Base-by-base conservation (phyloP, 2,797 vertebrate species). In the Mionectes olivaceus region DNA sequence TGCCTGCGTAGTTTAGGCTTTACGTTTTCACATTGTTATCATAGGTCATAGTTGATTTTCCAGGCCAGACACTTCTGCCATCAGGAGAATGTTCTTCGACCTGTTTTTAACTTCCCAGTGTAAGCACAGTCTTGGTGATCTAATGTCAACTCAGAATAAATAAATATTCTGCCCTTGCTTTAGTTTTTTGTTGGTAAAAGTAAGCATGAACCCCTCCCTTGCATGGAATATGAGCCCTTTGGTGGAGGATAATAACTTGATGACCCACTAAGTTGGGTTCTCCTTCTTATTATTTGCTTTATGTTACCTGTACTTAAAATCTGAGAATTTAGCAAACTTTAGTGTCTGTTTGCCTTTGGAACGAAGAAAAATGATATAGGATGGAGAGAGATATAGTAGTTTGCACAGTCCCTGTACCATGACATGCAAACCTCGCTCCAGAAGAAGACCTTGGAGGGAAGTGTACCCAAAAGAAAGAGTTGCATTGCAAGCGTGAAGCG, bases 391-490 rank as follows among this genome's bases (percentile, higher is more conserved):
- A 28, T 5, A 21, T 0, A 25, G 9, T 10, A 30, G 5, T 7
- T 24, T 52, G 14, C 27, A 46, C 21, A 46, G 30, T 4, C 7
- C 21, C 8, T 78, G 2, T 56, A 19, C 30, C 5, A 11, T 37
- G 24, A 35, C 19, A 3, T 33, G 21, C 23, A 70, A 83, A n/a
- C 47, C 44, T 37, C 56, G 13, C n/a, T 74, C 28, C 32, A 52
- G 74, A 87, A 69, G 27, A 37, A 17, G 33, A 2, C 44, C 21
- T 60, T 16, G 21, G 24, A 60, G 37, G 22, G 21, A 86, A 88
- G 7, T 0, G 1, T 11, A 7, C 10, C 19, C 49, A 43, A 81
- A 83, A 44, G 28, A 3, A 3, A 1, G 7, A 85, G 12, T 2
- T 85, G 28, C 19, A 10, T 33, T 73, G 25, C 25, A 74, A 65